Base-by-base conservation (phyloP, 2,888 invertebrate genomes). In the Ophion slaviceki region DNA sequence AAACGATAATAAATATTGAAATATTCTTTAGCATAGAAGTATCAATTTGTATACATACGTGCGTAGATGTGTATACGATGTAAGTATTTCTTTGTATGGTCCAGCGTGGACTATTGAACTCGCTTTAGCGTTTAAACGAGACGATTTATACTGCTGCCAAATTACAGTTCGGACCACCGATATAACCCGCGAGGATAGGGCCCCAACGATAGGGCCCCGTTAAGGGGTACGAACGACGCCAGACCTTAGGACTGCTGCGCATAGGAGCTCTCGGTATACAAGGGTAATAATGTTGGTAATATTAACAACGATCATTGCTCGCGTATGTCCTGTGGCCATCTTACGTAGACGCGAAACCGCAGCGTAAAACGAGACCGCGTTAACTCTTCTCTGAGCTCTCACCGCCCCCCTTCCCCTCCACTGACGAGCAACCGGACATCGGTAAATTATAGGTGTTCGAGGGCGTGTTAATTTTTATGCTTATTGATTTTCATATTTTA, bases 401-500 rank as follows among this genome's bases (percentile, higher is more conserved):
- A 67, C 80, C 82, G 2, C 47, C 14, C 53, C 53, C 53, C 17
- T 17, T 1, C 47, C 47, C 14, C 53, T 53, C 5, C 5, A 53
- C 53, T 5, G 53, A 17, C 53, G 17, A 11, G 17, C 53, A 1
- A 53, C 53, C 17, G 53, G 83, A 79, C 79, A 57, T 86, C 78
- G 79, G 85, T 83, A 91, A 92, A 92, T 92, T 92, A 92, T 91
- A 90, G 91, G 91, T 90, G 90, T 92, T 90, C 90, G 90, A 89
- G 91, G 68, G 91, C 90, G 92, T 91, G 92, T 91, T 92, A 92
- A 91, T 92, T 92, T 93, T 93, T 92, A 92, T 91, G 92, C 91
- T 93, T 93, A 93, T 93, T 93, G 93, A 93, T 93, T 93, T 93
- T 93, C 91, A 91, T 91, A 90, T 91, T 93, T 93, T 92, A 93